Conservation (phyloP, 2,797 vertebrate genomes). For the Rallus crepitans region DNA sequence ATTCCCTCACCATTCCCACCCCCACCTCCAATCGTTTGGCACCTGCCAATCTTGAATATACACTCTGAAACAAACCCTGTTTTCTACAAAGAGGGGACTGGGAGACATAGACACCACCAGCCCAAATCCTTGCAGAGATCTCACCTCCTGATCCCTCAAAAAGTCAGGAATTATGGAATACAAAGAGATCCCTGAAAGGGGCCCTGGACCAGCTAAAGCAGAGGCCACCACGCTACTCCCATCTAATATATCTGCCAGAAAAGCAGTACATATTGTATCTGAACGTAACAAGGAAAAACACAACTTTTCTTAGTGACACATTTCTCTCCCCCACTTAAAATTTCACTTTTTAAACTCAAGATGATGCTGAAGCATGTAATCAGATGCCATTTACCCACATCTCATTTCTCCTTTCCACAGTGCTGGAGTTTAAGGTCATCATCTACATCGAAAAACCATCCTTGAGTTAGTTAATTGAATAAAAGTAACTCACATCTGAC, state of each 20-base stretch:
- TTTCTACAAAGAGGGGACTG: background rate
- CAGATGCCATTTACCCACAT: background rate
- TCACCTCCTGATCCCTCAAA: too few relatives aligned
- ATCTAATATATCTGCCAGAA: background rate
- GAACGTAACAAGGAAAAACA: background rate
- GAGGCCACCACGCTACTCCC: background rate
- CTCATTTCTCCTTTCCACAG: background rate
- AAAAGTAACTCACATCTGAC: conserved; percentile 55
- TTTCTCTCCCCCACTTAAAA: background rate
- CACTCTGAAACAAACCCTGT: background rate
- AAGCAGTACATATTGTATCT: background rate
- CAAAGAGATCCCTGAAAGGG: background rate
- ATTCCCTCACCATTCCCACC: background rate
- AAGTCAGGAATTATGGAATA: background rate
- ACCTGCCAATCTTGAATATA: background rate
- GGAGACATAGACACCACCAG: too few relatives aligned
- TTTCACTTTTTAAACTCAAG: background rate
- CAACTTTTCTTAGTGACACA: background rate
- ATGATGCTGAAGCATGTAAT: background rate
- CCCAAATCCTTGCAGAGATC: background rate
- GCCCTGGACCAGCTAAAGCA: background rate
- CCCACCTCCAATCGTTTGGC: background rate
- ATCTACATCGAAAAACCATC: conserved; percentile 40
- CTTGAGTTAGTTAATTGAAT: conserved; percentile 56
- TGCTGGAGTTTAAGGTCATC: conserved; percentile 38